Base-by-base conservation (phyloP, 2,888 invertebrate genomes). In the Oxycera nigricornis region DNA sequence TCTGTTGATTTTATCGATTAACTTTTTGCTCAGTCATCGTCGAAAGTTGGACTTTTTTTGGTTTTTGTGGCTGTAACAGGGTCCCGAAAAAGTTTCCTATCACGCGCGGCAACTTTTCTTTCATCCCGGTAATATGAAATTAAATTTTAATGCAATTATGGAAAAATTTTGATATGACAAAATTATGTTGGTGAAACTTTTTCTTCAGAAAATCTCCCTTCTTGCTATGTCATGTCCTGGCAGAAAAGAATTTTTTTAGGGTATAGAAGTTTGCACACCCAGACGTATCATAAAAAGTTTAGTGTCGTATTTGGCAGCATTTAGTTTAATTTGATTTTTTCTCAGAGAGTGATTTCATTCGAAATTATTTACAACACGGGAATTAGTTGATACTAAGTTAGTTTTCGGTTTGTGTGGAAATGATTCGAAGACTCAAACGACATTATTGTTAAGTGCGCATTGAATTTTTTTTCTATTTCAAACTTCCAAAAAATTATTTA, bases 131-230 rank as follows among this genome's bases (percentile, higher is more conserved):
- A 74, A 76, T 65, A 74, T 73, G 67, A 73, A 76, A 76, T 76
- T 76, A 76, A 76, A 76, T 62, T 76, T 76, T 76, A 76, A 76
- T 76, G 75, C 75, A 76, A 76, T 76, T 76, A 76, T 72, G 73
- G 62, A 73, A 73, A 73, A 73, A 75, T 30, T 75, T 72, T 61
- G 59, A 75, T 73, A 73, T 50, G 73, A 75, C 73, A 75, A 75
- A 74, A 68, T 59, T 70, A 46, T 59, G 46, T 72, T 52, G 26
- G 24, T 28, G 61, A 73, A 70, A 31, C 9, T 70, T 70, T 70
- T 55, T 52, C 52, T n/a, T 68, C 24, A 59, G 7, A 35, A 35
- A 35, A n/a, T n/a, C n/a, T n/a, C 11, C 35, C 11, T 11, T 35
- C 11, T 35, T 46, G 46, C 46, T 14, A 3, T 46, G 11, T 14